Percentiles rank a stretch among this genome's conserved stretches.
Evolutionary conservation across 2,113 vertebrate genomes (phyloP).

Genomic region (Bucco capensis): DNA sequence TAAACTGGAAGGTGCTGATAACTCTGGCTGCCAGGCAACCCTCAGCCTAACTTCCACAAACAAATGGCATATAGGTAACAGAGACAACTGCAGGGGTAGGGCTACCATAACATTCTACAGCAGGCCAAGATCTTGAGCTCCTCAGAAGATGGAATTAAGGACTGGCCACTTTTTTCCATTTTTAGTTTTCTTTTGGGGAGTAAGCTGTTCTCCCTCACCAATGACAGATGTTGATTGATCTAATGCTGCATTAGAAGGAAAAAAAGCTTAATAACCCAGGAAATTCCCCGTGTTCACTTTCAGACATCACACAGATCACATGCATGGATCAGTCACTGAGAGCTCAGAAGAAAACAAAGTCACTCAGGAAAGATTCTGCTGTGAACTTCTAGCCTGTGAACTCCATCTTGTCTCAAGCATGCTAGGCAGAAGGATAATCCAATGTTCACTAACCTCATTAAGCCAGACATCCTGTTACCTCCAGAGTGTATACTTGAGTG

Average conservation of each 20-base stretch:
- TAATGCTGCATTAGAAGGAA: background rate
- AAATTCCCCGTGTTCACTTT: background rate
- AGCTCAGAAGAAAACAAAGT: background rate
- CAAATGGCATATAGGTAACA: background rate
- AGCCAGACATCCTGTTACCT: background rate
- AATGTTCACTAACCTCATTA: background rate
- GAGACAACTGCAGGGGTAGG: background rate
- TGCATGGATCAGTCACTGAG: background rate
- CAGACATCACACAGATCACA: background rate
- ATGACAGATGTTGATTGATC: background rate
- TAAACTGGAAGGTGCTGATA: background rate
- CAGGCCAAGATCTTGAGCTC: background rate
- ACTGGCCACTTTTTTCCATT: background rate
- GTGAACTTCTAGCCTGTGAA: background rate
- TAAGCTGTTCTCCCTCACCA: background rate
- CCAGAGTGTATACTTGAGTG: background rate
- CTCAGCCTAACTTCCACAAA: background rate
- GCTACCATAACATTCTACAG: background rate
- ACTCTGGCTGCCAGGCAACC: background rate
- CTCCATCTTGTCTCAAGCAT: background rate
- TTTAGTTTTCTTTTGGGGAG: background rate
- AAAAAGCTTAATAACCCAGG: background rate
- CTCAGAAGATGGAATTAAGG: background rate
- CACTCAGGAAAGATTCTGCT: background rate
- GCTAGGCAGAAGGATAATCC: background rate